Base-by-base conservation (phyloP, 2,888 invertebrate genomes). In the Galerucella calmariensis region DNA sequence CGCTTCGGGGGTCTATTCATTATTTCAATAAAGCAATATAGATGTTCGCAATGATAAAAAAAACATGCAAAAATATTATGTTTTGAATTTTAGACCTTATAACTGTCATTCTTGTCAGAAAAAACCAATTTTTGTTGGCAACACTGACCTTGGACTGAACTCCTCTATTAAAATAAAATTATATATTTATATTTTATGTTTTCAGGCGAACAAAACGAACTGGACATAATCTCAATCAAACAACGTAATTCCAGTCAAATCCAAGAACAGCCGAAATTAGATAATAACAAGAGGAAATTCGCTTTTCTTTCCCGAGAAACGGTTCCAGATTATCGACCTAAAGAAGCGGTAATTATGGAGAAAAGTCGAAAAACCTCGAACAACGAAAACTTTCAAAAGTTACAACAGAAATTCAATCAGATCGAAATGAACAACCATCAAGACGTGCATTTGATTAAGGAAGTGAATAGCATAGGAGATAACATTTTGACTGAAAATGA, bases 281-380 rank as follows among this genome's bases (percentile, higher is more conserved):
- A 93, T 61, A 95, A 95, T 88, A 95, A 94, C 85, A 91, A 94
- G 82, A 93, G 92, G 89, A 96, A 96, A 88, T 95, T 95, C 88
- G 94, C 94, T 6, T 96, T 96, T 88, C 89, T 96, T 2, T 92
- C 95, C 56, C 92, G 93, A n/a, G 94, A 95, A 88, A 95, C 95
- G 48, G 92, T 93, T 81, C 94, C 95, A 61, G 96, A 96, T 89
- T 96, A 96, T 88, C 90, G 96, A 79, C 92, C 94, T 27, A 90
- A 94, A 73, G 92, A 93, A 83, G 6, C 24, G 0, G 89, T 91
- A 74, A 88, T 88, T 73, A 88, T 86, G 2, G 94, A 94, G 82
- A 94, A 94, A 83, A 92, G 89, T 69, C 92, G 92, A 82, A 94
- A 94, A 85, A 94, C 94, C 0, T 92, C 90, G 79, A 92, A 91